These are phyloP conservation scores for Drosophila aff. DNA, from an alignment of 1,140 invertebrate species.

Conservation along the genomic window DNA sequence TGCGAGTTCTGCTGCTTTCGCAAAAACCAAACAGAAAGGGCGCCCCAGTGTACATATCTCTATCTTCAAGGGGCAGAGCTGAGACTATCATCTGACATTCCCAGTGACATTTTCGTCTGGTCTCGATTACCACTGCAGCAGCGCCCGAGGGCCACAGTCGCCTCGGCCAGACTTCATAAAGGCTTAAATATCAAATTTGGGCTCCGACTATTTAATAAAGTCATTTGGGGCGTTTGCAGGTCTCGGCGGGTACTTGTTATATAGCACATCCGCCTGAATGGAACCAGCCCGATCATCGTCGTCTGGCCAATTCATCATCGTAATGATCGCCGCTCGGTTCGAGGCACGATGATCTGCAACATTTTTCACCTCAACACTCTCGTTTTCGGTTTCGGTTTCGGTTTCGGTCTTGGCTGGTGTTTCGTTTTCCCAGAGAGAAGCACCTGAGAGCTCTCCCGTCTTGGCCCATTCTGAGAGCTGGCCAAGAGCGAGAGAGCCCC, in stretches of 20 bases:
- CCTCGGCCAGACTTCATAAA: constrained; percentile 46
- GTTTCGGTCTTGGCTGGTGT: not conserved
- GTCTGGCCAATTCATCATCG: constrained; percentile 35
- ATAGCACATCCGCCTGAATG: constrained; percentile 65
- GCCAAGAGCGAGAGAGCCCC: constrained; percentile 14
- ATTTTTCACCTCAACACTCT: constrained; percentile 74
- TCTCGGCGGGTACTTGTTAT: constrained; percentile 52
- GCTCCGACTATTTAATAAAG: constrained; percentile 69
- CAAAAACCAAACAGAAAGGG: constrained; percentile 54
- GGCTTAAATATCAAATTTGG: constrained; percentile 78
- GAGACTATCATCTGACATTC: constrained; percentile 71
- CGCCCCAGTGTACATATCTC: not conserved
- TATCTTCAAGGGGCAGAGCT: not conserved
- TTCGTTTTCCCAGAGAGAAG: constrained; percentile 10
- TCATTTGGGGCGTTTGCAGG: constrained; percentile 66
- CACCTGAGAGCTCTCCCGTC: constrained; percentile 31
- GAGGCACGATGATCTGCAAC: constrained; percentile 67
- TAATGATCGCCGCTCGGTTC: constrained; percentile 19
- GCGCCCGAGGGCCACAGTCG: constrained; percentile 35
- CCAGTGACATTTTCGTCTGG: constrained; percentile 67
- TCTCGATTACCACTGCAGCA: constrained; percentile 45
- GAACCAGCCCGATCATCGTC: constrained; percentile 28
- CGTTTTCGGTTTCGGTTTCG: constrained; percentile 3
- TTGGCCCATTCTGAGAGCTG: constrained; percentile 58
- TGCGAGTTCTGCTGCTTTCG: constrained; percentile 49